These are phyloP conservation scores for Drosophila eohydei DNA, from an alignment of 2,888 invertebrate genomes.

Conservation along the genomic window DNA sequence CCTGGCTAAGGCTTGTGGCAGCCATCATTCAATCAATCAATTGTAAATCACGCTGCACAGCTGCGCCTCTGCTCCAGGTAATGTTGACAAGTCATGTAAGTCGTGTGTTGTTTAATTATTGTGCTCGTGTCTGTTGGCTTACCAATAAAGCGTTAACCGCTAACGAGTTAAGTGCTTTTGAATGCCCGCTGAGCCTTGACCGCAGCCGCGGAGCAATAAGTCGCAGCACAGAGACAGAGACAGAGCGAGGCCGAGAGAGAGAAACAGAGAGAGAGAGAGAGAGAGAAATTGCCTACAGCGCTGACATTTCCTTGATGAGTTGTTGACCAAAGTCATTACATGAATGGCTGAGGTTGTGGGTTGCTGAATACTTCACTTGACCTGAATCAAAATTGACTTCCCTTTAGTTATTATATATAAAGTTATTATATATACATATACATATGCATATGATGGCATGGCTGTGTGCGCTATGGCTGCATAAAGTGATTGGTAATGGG, in stretches of 20 bases:
- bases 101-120: constrained; percentile 72
- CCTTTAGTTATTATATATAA: constrained; percentile 31
- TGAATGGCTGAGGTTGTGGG: constrained; percentile 37
- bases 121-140: constrained; percentile 62
- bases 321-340: constrained; percentile 79
- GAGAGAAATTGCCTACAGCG: constrained; percentile 16
- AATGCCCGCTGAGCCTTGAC: constrained; percentile 61
- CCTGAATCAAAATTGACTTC: constrained; percentile 52
- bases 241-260: background rate
- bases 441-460: constrained; percentile 10
- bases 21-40: constrained; percentile 67
- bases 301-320: constrained; percentile 73
- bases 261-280: background rate
- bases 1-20: constrained; percentile 57
- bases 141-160: constrained; percentile 76
- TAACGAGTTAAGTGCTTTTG: constrained; percentile 80
- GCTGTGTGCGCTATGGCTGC: no score
- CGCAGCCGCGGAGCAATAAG: constrained; percentile 51
- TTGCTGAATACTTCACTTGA: constrained; percentile 51
- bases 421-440: constrained; percentile 22
- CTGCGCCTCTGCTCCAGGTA: constrained; percentile 35
- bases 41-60: constrained; percentile 50
- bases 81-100: constrained; percentile 68
- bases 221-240: constrained; percentile 1
- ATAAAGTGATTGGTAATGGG: no score